Evolutionary conservation across 2,797 vertebrate species (phyloP).

Genomic region (Natrix natrix): DNA sequence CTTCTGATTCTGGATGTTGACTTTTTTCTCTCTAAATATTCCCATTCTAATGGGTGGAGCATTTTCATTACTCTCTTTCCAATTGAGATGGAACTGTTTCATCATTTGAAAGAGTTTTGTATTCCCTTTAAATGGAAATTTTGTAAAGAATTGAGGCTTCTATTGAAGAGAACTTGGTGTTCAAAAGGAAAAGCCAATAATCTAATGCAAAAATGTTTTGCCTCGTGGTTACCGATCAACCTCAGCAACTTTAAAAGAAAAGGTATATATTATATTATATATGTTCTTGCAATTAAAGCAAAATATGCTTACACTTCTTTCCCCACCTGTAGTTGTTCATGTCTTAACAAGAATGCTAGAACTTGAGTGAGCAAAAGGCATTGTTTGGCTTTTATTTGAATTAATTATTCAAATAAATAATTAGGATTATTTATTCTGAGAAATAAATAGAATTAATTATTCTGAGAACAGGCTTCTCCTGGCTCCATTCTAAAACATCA

Average conservation of each 20-base stretch:
- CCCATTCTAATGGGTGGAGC: neutral
- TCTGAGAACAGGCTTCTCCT: neutral
- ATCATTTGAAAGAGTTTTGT: neutral
- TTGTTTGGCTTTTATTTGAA: neutral
- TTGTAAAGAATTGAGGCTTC: neutral
- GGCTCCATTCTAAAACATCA: neutral
- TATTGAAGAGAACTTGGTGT: neutral
- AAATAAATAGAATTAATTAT: neutral
- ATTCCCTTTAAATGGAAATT: neutral
- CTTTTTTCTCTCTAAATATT: neutral
- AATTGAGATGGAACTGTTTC: neutral
- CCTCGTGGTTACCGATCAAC: neutral
- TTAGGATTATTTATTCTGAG: neutral
- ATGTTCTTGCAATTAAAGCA: neutral
- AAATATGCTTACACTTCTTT: neutral
- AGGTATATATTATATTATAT: too few relatives aligned
- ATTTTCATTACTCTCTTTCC: neutral
- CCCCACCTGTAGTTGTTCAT: neutral
- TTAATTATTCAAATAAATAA: neutral
- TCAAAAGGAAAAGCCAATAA: neutral
- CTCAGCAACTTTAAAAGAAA: neutral
- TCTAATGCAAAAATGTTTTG: neutral
- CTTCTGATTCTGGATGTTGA: neutral
- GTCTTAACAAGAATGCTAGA: neutral
- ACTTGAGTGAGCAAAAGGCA: neutral